phyloP scores from a whole-genome alignment of 2,797 vertebrate genomes.

The Phalanger gymnotis region DNA sequence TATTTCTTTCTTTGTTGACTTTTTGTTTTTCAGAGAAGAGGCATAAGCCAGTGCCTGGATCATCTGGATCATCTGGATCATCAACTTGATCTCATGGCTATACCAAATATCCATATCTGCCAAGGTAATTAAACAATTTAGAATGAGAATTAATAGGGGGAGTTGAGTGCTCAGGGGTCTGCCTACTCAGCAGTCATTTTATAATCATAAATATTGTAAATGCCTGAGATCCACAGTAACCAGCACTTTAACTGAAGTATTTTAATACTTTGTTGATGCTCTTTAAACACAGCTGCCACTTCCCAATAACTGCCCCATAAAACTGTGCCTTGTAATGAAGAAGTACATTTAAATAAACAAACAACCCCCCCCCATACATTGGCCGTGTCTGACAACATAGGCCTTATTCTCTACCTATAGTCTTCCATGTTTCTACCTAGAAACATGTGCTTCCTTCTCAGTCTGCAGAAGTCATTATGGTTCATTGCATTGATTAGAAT shows the following conservation, averaged over 20 bases:
- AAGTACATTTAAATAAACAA: background rate
- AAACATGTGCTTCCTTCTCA: background rate
- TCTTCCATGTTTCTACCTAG: background rate
- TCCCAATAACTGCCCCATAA: background rate
- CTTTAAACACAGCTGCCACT: background rate
- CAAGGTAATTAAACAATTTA: background rate
- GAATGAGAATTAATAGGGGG: background rate
- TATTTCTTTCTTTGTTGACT: background rate
- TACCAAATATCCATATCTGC: background rate
- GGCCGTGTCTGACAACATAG: background rate
- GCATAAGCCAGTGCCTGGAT: background rate
- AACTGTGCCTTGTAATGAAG: background rate
- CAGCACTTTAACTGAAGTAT: background rate
- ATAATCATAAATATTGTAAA: background rate
- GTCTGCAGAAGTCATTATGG: background rate
- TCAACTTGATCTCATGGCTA: background rate
- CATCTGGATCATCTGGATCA: too few relatives aligned
- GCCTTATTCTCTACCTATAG: background rate
- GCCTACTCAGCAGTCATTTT: background rate
- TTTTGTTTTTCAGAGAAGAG: background rate
- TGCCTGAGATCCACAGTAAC: background rate
- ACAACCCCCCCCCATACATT: background rate
- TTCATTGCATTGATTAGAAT: background rate
- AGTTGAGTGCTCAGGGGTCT: background rate
- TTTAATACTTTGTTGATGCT: background rate